Evolutionary conservation across 2,888 invertebrate species (phyloP), one percentile per base, ranked within the genome.

Genomic region (Nemapogon koenigi): DNA sequence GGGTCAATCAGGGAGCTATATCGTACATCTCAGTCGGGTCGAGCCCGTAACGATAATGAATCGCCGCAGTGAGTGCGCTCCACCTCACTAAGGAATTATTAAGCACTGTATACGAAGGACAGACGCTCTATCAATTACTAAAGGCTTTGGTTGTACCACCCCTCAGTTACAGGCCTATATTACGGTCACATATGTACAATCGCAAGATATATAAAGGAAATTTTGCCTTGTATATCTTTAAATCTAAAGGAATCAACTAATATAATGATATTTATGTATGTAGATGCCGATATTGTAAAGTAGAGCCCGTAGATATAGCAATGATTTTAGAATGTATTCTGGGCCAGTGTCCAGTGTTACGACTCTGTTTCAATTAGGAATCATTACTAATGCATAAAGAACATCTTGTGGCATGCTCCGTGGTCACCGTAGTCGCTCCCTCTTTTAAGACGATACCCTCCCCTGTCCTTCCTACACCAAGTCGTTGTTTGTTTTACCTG

Each of bases 31-130:
- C 70, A 64, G 68, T 72, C 63, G 62, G 59, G 54, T 59, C 59
- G 60, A 57, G 65, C 55, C 66, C 62, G 69, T 75, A 75, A 73
- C 71, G 60, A 73, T 76, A 78, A 78, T 76, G 73, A 76, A 78
- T 76, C 66, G 73, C 50, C 55, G 57, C 59, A 59, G 69, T 66
- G 60, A 69, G 66, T 66, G 62, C 43, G 48, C 48, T 46, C 68
- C 78, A 81, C 80, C 78, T 68, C 75, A 68, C 73, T 78, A 72
- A 71, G 66, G 75, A 79, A 81, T 81, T 81, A 82, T 81, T 81
- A 79, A 76, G 64, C 59, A 61, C 64, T 53, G 60, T 63, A 59
- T 62, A 64, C 62, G 44, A 45, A 3, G 19, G 31, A 31, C 16
- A 31, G 31, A 7, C 31, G 14, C 19, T 19, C 33, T 33, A 33